Evolutionary conservation across 2,113 vertebrate genomes (phyloP).

Genomic region (Tringa solitaria): DNA sequence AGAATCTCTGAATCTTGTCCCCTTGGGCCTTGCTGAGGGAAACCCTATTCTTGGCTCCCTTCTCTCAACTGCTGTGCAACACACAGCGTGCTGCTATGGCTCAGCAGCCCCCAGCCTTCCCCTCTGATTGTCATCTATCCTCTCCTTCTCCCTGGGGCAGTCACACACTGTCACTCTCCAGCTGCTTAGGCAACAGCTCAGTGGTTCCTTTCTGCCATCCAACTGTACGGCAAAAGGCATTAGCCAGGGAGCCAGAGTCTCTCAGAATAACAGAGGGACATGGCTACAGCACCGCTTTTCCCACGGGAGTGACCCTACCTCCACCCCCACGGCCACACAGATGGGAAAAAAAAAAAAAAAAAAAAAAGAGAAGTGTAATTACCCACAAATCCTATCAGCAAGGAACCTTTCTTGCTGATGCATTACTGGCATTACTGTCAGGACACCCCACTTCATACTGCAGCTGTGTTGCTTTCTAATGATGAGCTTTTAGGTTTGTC

Average conservation of each 20-base stretch:
- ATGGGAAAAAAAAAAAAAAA: not conserved
- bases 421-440: not conserved
- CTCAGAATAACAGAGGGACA: not conserved
- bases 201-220: not conserved
- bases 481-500: not conserved
- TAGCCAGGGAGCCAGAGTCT: not conserved
- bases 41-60: not conserved
- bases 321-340: not conserved
- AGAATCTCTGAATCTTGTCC: not conserved
- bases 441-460: not conserved
- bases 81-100: not conserved
- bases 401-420: not conserved
- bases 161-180: not conserved
- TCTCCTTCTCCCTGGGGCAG: not conserved
- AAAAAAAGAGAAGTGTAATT: not conserved
- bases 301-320: not conserved
- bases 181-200: conserved; percentile 32
- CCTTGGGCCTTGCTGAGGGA: not conserved
- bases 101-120: not conserved
- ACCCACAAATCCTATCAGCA: not conserved
- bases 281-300: not conserved
- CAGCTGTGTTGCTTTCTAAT: not conserved
- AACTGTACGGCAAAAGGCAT: not conserved
- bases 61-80: not conserved
- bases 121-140: not conserved